A percentile compares a stretch with the other conserved stretches of the same genome.
phyloP scores from a whole-genome alignment of 2,888 invertebrate genomes.

The Rhagium mordax region DNA sequence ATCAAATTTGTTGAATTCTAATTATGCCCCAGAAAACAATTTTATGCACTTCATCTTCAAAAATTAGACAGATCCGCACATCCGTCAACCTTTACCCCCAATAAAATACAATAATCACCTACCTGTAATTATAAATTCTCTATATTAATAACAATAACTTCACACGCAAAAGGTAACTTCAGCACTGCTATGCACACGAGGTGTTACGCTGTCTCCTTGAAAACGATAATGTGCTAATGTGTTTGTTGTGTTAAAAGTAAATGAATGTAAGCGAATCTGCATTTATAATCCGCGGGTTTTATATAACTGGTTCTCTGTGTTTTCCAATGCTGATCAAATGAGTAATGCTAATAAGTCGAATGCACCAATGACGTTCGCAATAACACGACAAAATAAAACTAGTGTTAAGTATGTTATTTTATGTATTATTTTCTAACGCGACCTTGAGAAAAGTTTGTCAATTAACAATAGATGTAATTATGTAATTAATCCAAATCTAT shows the following conservation, averaged over 20 bases:
- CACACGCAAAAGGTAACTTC: not conserved
- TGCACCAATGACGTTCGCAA: not conserved
- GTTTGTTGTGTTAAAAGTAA: not conserved
- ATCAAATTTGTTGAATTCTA: too few species aligned
- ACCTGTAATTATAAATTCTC: not conserved
- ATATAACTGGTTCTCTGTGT: constrained; percentile 29
- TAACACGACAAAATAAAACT: not conserved
- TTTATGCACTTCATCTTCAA: too few species aligned
- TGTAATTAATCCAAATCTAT: not conserved
- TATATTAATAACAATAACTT: not conserved
- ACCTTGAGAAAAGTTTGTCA: not conserved
- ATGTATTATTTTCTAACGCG: constrained; percentile 6
- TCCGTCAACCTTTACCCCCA: too few species aligned
- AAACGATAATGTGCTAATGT: not conserved
- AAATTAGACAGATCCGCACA: too few species aligned
- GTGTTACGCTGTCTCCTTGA: not conserved
- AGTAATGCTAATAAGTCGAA: constrained; percentile 5
- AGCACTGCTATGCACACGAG: not conserved
- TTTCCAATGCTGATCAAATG: constrained; percentile 9
- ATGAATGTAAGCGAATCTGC: not conserved
- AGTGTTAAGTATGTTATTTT: not conserved
- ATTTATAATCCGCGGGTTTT: constrained; percentile 12
- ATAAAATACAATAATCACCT: not conserved
- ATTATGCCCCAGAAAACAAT: too few species aligned
- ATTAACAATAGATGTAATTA: not conserved